These are phyloP conservation scores for Drosophila histrio DNA, from an alignment of 2,888 invertebrate species.

Conservation along the genomic window DNA sequence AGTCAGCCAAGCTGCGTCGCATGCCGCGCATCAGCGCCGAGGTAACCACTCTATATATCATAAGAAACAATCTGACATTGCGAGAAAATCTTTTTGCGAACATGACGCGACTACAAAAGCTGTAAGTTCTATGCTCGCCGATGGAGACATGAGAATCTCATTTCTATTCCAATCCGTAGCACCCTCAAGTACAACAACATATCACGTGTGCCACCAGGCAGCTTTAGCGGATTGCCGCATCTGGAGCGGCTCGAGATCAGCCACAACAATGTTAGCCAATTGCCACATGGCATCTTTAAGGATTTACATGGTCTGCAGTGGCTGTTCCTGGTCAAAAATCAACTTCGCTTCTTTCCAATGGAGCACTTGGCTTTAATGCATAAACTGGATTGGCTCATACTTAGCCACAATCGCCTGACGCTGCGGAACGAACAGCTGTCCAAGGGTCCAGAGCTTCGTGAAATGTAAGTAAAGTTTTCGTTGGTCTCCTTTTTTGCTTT, in stretches of 20 bases:
- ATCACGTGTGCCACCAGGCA: conserved; percentile 79
- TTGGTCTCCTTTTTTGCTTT: background rate
- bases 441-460: conserved; percentile 83
- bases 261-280: conserved; percentile 77
- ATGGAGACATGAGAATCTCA: background rate
- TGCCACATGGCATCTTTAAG: conserved; percentile 83
- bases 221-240: conserved; percentile 72
- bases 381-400: conserved; percentile 84
- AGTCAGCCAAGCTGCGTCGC: conserved; percentile 64
- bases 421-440: conserved; percentile 84
- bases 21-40: conserved; percentile 75
- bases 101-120: conserved; percentile 66
- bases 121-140: conserved; percentile 64
- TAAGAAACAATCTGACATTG: conserved; percentile 80
- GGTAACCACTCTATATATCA: conserved; percentile 80
- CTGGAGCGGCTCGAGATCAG: conserved; percentile 80
- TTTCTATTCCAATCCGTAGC: conserved; percentile 42
- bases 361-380: conserved; percentile 83
- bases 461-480: conserved; percentile 84
- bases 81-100: conserved; percentile 70
- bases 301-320: conserved; percentile 84
- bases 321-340: conserved; percentile 85
- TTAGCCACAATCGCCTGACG: conserved; percentile 85
- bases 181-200: conserved; percentile 83
- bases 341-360: conserved; percentile 84